A percentile compares a stretch with the other conserved stretches of the same genome.
Evolutionary conservation across 2,888 invertebrate species (phyloP).

Genomic region (Ecdyonurus torrentis): DNA sequence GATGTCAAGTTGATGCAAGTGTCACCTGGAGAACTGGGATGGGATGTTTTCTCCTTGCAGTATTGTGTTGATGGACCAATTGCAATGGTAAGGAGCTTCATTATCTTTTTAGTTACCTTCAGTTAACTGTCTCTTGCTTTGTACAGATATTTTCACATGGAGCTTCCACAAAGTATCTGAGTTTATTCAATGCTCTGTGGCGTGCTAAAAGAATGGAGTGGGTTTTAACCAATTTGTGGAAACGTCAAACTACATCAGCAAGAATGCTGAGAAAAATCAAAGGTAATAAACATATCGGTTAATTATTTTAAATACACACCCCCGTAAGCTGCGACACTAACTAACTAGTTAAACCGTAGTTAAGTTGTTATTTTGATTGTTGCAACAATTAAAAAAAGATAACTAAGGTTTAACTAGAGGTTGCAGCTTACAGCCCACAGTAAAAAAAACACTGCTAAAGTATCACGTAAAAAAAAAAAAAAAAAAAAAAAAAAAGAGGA

Average conservation of each 20-base stretch:
- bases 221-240: constrained; percentile 64
- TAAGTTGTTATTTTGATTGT: no score
- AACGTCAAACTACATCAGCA: constrained; percentile 58
- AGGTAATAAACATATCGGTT: constrained; percentile 27
- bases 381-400: no score
- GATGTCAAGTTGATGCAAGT: constrained; percentile 58
- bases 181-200: constrained; percentile 78
- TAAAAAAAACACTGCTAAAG: no score
- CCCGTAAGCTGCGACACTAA: constrained; percentile 64
- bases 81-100: constrained; percentile 43
- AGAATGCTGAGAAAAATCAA: constrained; percentile 48
- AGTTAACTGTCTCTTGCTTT: constrained; percentile 6
- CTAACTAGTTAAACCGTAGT: no score
- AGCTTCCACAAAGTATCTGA: constrained; percentile 54
- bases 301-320: constrained; percentile 43
- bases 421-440: no score
- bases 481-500: no score
- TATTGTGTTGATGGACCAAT: constrained; percentile 81
- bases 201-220: constrained; percentile 79
- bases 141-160: constrained; percentile 33
- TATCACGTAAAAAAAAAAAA: no score
- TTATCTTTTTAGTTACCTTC: background rate
- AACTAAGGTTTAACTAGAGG: no score
- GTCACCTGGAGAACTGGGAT: constrained; percentile 59
- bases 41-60: constrained; percentile 79